A percentile compares a stretch with the other conserved stretches of the same genome.
These are phyloP conservation scores for Cydia splendana DNA, from an alignment of 1,140 invertebrate genomes.

Conservation along the genomic window DNA sequence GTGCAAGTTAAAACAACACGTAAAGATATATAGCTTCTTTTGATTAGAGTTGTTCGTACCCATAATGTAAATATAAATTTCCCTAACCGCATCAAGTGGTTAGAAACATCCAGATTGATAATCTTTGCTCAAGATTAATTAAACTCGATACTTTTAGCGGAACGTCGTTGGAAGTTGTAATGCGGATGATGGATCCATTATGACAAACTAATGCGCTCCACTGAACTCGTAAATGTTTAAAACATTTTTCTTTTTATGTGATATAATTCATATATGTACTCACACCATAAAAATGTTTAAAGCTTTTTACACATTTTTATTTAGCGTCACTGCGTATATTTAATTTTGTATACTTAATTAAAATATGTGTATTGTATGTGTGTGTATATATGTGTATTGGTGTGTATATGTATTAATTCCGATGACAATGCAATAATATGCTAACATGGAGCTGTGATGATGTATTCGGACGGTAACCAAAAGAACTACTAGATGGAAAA, in stretches of 20 bases:
- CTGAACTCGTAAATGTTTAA: background rate
- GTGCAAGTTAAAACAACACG: background rate
- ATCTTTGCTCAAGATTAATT: slow-evolving; percentile 25
- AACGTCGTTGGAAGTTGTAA: background rate
- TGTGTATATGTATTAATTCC: too few species aligned
- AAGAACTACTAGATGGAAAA: too few species aligned
- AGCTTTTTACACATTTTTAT: too few species aligned
- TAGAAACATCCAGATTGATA: background rate
- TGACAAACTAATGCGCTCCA: background rate
- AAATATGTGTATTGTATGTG: too few species aligned
- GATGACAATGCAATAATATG: too few species aligned
- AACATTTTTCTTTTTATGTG: background rate
- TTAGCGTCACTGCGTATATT: too few species aligned
- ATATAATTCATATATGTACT: too few species aligned
- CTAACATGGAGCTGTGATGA: too few species aligned
- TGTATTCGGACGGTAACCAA: too few species aligned
- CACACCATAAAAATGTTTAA: too few species aligned
- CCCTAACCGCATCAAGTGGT: slow-evolving; percentile 1
- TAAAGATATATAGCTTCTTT: background rate
- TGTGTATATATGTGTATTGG: too few species aligned
- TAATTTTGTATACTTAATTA: too few species aligned
- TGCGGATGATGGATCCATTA: background rate
- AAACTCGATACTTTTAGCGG: slow-evolving; percentile 22
- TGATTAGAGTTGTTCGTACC: background rate
- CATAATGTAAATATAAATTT: slow-evolving; percentile 10